Base-by-base conservation (phyloP, 2,113 vertebrate species). In the Melanerpes aurifrons region DNA sequence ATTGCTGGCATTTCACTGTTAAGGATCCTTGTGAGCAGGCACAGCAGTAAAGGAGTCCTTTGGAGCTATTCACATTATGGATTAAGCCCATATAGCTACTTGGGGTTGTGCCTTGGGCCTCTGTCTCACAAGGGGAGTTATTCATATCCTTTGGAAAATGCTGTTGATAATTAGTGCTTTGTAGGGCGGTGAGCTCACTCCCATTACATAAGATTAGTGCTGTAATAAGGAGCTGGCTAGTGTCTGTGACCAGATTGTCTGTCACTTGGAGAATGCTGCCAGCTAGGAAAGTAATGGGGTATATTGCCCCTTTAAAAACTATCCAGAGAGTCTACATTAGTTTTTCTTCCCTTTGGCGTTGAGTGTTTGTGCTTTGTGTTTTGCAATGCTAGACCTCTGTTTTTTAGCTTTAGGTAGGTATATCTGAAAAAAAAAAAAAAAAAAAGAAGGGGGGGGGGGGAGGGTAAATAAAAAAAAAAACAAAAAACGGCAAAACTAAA, bases 161-260 rank as follows among this genome's bases (percentile, higher is more conserved):
- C 97, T 96, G 96, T 84, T 96, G 97, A 97, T 98, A 98, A 98
- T 97, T 97, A 97, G 95, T 80, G 95, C 97, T 97, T 97, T 98
- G 96, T 96, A 72, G 75, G 93, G 93, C 14, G 9, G 96, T 98
- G 98, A 98, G 97, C 97, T 98, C 97, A 97, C 93, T 64, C 72
- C 91, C 96, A 94, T 98, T 98, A 96, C 96, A 95, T 95, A 97
- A 97, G 97, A 97, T 97, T 97, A 97, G 95, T 72, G 82, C 94
- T 87, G 94, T 91, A 90, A 97, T 94, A 96, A 86, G 93, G 94
- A 96, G 92, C 97, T 89, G 97, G 87, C 95, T 92, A 76, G 94
- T 94, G 86, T 95, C 95, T 93, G 89, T 84, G 90, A 96, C 93
- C 94, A 96, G 96, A 96, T 95, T 82, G 91, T 96, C 95, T 95